A percentile compares a stretch with the other conserved stretches of the same genome.
phyloP scores from a whole-genome alignment of 2,113 vertebrate genomes.

The Pithys albifrons region DNA sequence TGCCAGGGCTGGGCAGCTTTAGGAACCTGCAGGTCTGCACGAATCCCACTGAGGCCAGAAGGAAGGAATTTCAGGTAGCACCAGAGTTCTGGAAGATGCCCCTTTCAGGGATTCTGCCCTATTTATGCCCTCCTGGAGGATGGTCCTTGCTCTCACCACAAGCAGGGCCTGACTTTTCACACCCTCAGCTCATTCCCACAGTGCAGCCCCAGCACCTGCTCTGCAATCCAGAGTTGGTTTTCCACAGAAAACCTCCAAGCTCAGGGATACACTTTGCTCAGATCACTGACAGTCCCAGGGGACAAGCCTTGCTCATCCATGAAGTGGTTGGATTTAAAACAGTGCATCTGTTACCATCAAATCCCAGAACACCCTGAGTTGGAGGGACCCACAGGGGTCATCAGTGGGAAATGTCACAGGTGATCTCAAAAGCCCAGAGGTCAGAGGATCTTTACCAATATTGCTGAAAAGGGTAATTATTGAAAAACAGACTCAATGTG shows the following conservation, averaged over 20 bases:
- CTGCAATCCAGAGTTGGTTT: neutral
- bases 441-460: neutral
- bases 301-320: neutral
- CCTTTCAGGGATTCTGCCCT: neutral
- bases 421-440: neutral
- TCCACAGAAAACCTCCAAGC: neutral
- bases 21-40: neutral
- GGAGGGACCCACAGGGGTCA: neutral
- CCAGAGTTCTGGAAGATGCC: neutral
- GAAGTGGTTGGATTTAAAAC: neutral
- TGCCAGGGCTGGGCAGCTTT: neutral
- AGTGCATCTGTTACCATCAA: neutral
- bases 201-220: neutral
- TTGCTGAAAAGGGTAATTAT: neutral
- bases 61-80: neutral
- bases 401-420: neutral
- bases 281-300: fast-evolving
- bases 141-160: neutral
- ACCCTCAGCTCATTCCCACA: neutral
- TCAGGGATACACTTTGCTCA: neutral
- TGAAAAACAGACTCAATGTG: neutral
- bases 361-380: neutral
- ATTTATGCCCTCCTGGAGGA: neutral
- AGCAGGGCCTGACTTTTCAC: neutral
- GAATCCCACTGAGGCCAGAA: neutral